Evolutionary conservation across 2,797 vertebrate species (phyloP), one percentile per base, ranked within the genome.

Genomic region (Sebastes ruberrimus): DNA sequence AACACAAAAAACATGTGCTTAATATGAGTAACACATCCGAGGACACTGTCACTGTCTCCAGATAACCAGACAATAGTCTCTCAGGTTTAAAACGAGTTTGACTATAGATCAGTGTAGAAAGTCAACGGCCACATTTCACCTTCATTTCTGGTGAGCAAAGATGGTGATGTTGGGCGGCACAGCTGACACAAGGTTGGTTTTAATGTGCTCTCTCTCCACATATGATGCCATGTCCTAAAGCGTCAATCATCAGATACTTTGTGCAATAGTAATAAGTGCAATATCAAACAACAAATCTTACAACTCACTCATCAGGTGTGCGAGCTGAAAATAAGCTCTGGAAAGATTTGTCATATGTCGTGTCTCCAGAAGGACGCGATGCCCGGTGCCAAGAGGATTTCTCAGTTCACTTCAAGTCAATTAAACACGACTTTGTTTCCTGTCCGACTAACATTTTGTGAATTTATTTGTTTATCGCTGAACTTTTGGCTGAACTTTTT

Each of bases 381-480:
- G 52, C 28, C 18, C 73, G 22, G 66, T 8, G 14, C 16, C 42
- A 16, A 71, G 18, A 63, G 9, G 3, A 33, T 61, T 75, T 67
- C 38, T 78, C 13, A 55, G 2, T 16, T 33, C 28, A 60, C 10
- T 30, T 65, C 14, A 57, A 6, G 23, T 62, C 42, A 56, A 38
- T 71, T 46, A 16, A 27, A 11, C 25, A n/a, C 32, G 4, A 46
- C 32, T 28, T 59, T 49, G 20, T 71, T 74, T 74, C 70, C 35
- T 70, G n/a, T 33, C 22, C 33, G 52, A 28, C 60, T 33, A 25
- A 61, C n/a, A 53, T 71, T 70, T 53, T 22, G 30, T 14, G n/a
- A 52, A 49, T 65, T 57, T 74, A 77, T 74, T 74, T 56, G 53
- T 62, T 81, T 38, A 63, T 78, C 66, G 70, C 28, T 61, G 46